These are phyloP conservation scores for Omphaloscelis lunosa DNA, from an alignment of 2,888 invertebrate genomes.

Conservation along the genomic window DNA sequence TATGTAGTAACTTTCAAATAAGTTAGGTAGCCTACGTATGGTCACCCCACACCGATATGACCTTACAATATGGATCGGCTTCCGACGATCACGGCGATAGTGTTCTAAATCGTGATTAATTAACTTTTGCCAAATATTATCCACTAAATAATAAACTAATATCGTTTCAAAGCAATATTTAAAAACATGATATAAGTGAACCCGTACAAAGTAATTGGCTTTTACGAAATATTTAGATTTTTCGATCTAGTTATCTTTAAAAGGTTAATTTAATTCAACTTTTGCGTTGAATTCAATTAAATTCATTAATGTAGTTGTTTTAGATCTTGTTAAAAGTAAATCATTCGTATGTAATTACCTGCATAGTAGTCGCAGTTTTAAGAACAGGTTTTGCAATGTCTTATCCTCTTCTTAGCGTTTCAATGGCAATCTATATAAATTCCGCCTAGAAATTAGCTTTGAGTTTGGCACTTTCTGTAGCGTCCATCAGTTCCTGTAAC, in stretches of 20 bases:
- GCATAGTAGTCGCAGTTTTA: background rate
- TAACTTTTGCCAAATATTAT: slow-evolving; percentile 66
- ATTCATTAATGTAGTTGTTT: slow-evolving; percentile 37
- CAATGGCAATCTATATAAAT: too few relatives aligned
- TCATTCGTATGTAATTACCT: slow-evolving; percentile 21
- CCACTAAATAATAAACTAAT: slow-evolving; percentile 51
- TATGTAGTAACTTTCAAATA: too few relatives aligned
- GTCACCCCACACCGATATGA: slow-evolving; percentile 54
- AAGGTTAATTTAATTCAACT: slow-evolving; percentile 50
- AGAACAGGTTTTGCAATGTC: slow-evolving; percentile 1
- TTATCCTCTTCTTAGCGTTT: background rate
- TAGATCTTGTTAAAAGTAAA: slow-evolving; percentile 6
- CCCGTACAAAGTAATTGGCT: slow-evolving; percentile 45
- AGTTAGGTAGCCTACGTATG: background rate
- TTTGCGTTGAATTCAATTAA: slow-evolving; percentile 44
- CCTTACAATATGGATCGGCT: slow-evolving; percentile 67
- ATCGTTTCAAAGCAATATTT: slow-evolving; percentile 51
- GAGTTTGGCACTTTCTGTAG: too few relatives aligned
- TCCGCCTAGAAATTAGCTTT: too few relatives aligned
- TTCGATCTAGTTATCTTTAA: slow-evolving; percentile 35
- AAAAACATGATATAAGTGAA: slow-evolving; percentile 36
- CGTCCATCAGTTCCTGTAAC: too few relatives aligned
- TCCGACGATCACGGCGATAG: slow-evolving; percentile 64
- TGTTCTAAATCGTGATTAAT: slow-evolving; percentile 65
- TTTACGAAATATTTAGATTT: slow-evolving; percentile 53